Conservation (phyloP, 2,797 vertebrate species). For the Saxicola maurus region DNA sequence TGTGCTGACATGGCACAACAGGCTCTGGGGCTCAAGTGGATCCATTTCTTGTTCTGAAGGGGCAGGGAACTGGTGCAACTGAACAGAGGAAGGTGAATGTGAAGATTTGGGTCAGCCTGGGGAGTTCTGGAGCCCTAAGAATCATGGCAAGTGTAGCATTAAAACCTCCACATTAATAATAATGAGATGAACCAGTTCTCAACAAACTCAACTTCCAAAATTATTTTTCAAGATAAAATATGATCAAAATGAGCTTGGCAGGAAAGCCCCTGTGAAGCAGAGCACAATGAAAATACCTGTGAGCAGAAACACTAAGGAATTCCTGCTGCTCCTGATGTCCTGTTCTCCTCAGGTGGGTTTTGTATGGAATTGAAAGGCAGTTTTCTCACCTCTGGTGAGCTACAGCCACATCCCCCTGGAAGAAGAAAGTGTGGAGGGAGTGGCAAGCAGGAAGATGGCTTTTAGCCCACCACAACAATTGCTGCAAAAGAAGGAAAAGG, state of each 20-base stretch:
- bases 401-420: neutral
- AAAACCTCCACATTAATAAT: neutral
- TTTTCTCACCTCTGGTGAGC: neutral
- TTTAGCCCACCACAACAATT: neutral
- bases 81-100: neutral
- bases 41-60: neutral
- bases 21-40: neutral
- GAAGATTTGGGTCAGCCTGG: neutral
- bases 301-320: neutral
- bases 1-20: neutral
- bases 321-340: neutral
- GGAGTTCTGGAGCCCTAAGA: neutral
- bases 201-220: neutral
- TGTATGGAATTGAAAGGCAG: neutral
- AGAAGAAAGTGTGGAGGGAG: neutral
- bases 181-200: neutral
- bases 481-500: neutral
- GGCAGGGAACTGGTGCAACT: too few species aligned
- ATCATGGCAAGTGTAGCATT: neutral
- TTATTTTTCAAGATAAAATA: neutral
- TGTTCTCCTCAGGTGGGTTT: neutral
- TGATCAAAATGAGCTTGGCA: neutral
- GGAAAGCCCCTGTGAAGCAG: neutral
- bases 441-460: neutral
- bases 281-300: neutral